phyloP scores from a whole-genome alignment of 35 echinoderm and acorn worm genomes.

The Patiria miniata region DNA sequence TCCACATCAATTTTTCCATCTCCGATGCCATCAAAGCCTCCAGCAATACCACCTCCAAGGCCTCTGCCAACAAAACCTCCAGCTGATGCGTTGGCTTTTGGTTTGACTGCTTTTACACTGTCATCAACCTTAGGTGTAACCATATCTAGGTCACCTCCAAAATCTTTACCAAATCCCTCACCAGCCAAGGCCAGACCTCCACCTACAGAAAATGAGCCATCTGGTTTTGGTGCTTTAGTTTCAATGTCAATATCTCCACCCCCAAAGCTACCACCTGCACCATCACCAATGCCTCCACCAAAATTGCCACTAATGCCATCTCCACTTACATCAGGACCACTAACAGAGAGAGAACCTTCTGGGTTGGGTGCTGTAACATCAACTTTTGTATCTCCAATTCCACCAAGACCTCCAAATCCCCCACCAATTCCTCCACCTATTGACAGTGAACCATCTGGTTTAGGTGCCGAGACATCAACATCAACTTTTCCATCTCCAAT shows the following conservation, averaged over 20 bases:
- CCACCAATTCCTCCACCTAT: slow-evolving; percentile 34
- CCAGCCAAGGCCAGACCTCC: slow-evolving; percentile 40
- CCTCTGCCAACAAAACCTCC: slow-evolving; percentile 47
- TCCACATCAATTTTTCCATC: slow-evolving; percentile 57
- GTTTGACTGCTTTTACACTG: slow-evolving; percentile 3
- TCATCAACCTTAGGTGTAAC: slow-evolving; percentile 32
- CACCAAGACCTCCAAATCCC: slow-evolving; percentile 14
- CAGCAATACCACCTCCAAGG: neutral
- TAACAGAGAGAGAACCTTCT: neutral
- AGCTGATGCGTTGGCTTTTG: slow-evolving; percentile 21
- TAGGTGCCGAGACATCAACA: slow-evolving; percentile 23
- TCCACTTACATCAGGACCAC: slow-evolving; percentile 37
- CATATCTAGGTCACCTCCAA: slow-evolving; percentile 33
- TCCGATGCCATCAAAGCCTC: neutral
- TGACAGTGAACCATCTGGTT: neutral
- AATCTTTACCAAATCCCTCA: slow-evolving; percentile 19
- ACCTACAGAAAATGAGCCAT: slow-evolving; percentile 32
- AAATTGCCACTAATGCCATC: slow-evolving; percentile 44
- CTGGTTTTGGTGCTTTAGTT: slow-evolving; percentile 60
- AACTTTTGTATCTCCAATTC: slow-evolving; percentile 36
- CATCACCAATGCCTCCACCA: slow-evolving; percentile 47
- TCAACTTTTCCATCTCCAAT: slow-evolving; percentile 46
- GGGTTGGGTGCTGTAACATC: slow-evolving; percentile 53
- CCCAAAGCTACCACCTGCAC: slow-evolving; percentile 29
- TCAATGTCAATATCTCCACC: slow-evolving; percentile 58